Evolutionary conservation across 1,140 invertebrate species (phyloP), one percentile per base, ranked within the genome.

Genomic region (Lucilia sericata): DNA sequence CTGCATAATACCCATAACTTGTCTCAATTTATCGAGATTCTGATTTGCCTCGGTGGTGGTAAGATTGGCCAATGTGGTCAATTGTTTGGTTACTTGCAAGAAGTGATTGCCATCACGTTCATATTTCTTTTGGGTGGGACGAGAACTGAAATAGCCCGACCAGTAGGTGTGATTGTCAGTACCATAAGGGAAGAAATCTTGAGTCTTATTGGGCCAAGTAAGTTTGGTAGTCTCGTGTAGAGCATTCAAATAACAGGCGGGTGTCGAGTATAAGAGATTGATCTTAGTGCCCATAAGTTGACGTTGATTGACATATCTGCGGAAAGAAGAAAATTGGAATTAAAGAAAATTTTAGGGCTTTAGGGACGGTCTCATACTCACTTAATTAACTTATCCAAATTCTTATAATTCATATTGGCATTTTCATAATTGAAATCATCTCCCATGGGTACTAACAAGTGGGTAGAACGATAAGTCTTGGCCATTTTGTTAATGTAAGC

Each of bases 131-230:
- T 96, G 91, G 0, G 96, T 95, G 5, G 97, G 95, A 82, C 96
- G 93, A 0, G 97, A 99, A 0, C 96, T 97, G 88, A 96, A 99
- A 90, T 98, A 99, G 0, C 98, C 98, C 0, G 96, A 98, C 98
- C 98, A 99, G 89, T 95, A 98, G 0, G 94, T 92, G 87, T 98
- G 95, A 5, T 94, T 92, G 88, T 96, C 94, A 85, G 95, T 95
- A 0, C 96, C 95, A 91, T 99, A 99, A 0, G 98, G 98, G 87
- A 98, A 98, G 92, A 98, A 99, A 87, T 98, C 97, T 85, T 97
- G 95, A 17, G 91, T 91, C 88, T 97, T 97, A 0, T 92, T 94
- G 0, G 95, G 92, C 92, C 96, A 94, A 0, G 91, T 92, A 10
- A 70, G n/a, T 0, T 93, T 88, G 84, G 95, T 93, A 0, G 93